phyloP scores from a whole-genome alignment of 2,888 invertebrate species.

The Rhamphomyia laevipes region DNA sequence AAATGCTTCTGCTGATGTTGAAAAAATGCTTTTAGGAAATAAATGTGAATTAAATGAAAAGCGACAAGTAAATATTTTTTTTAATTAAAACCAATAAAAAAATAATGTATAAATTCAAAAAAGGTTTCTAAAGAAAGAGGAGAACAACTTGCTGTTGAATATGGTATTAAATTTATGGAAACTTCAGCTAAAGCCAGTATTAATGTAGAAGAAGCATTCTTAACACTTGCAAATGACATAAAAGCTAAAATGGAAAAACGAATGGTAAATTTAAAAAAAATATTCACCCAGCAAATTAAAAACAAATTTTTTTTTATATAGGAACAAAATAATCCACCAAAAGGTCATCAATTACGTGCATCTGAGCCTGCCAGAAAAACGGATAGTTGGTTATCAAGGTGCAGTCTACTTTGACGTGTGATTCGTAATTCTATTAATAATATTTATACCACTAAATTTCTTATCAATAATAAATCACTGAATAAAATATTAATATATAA shows the following conservation, averaged over 20 bases:
- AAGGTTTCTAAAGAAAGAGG: slow-evolving; percentile 90
- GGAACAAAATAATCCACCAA: slow-evolving; percentile 85
- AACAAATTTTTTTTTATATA: slow-evolving; percentile 28
- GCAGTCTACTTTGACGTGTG: slow-evolving; percentile 74
- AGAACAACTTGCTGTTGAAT: slow-evolving; percentile 93
- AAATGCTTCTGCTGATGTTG: slow-evolving; percentile 97
- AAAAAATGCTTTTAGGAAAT: slow-evolving; percentile 97
- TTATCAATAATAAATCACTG: neutral
- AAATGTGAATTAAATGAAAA: slow-evolving; percentile 97
- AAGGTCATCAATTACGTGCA: slow-evolving; percentile 68
- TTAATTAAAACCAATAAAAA: neutral
- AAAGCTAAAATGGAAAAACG: slow-evolving; percentile 98
- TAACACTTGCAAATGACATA: slow-evolving; percentile 92
- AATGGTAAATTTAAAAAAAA: slow-evolving; percentile 51
- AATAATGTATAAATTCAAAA: slow-evolving; percentile 5
- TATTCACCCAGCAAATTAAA: no score
- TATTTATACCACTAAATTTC: neutral
- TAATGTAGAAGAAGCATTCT: slow-evolving; percentile 97
- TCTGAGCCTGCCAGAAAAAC: slow-evolving; percentile 70
- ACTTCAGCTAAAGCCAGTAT: slow-evolving; percentile 97
- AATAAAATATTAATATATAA: no score
- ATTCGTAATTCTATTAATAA: neutral
- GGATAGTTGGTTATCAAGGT: slow-evolving; percentile 75
- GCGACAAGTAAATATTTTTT: slow-evolving; percentile 56
- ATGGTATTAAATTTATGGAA: slow-evolving; percentile 98